phyloP scores from a whole-genome alignment of 2,797 vertebrate genomes.

The Sebastes umbrosus region DNA sequence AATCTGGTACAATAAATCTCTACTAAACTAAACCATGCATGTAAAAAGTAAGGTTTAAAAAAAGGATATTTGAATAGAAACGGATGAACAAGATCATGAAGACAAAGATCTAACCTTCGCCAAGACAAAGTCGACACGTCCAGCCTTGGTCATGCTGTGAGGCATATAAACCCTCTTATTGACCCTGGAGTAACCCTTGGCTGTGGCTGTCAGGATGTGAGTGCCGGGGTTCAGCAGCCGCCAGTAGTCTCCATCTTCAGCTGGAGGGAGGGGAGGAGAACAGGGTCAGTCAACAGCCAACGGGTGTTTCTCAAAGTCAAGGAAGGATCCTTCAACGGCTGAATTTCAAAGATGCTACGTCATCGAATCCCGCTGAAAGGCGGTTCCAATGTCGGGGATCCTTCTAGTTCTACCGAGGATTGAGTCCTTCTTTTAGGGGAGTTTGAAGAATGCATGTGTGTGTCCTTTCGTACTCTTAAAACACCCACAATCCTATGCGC shows the following conservation, averaged over 20 bases:
- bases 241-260: slow-evolving; percentile 95
- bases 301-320: background rate
- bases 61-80: background rate
- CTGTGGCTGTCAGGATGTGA: slow-evolving; percentile 88
- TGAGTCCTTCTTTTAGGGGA: no score
- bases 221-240: slow-evolving; percentile 89
- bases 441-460: no score
- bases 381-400: no score
- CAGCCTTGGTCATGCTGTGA: slow-evolving; percentile 82
- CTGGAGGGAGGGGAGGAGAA: slow-evolving; percentile 65
- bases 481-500: no score
- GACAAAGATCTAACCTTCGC: slow-evolving; percentile 64
- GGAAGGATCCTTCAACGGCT: background rate
- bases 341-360: no score
- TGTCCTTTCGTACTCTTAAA: no score
- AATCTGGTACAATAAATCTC: background rate
- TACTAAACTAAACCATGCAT: background rate
- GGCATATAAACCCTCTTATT: slow-evolving; percentile 91
- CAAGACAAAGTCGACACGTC: slow-evolving; percentile 91
- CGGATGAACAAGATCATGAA: background rate
- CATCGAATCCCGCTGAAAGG: no score
- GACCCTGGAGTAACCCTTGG: slow-evolving; percentile 87
- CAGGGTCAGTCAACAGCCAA: background rate
- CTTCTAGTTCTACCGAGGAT: rapidly evolving
- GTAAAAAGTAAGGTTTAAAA: background rate